Base-by-base conservation (phyloP, 2,797 vertebrate species). In the Bucorvus abyssinicus region DNA sequence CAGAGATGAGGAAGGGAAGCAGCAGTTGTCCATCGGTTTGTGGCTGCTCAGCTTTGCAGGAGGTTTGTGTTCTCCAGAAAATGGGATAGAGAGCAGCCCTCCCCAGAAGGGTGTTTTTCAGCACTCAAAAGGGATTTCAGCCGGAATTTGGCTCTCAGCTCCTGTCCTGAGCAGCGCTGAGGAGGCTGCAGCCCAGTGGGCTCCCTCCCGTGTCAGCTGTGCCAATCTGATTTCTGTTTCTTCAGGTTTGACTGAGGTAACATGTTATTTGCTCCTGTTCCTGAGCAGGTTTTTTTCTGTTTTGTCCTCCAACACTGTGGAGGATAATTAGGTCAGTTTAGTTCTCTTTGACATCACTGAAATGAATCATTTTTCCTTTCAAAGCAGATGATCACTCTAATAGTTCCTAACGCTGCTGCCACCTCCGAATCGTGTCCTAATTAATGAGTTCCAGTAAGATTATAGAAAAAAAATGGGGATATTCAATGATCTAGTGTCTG, bases 361-460 rank as follows among this genome's bases (percentile, higher is more conserved):
- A 92, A 85, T 84, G 71, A 93, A 84, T 89, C 1, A 36, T 55
- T 30, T 30, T 78, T 73, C 36, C 70, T 77, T 83, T 45, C 82
- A 59, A 65, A 89, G 60, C 0, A 73, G 78, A 64, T 60, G 57
- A 85, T 87, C 75, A 60, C 45, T 77, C 49, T 56, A 52, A 87
- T 70, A 77, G 56, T 74, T 87, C 68, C 78, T 63, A 63, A 85
- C 45, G 53, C 29, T 42, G 6, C 57, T 4, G 19, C 49, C 69
- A 85, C 71, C 57, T 94, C 76, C 84, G 63, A 93, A 89, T 79
- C 14, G 4, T 27, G 32, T 38, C 64, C 87, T 89, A 94, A 93
- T 91, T 90, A 80, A 86, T 57, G 76, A 64, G 87, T 92, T 93
- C 71, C 79, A 89, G 87, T 74, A 89, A 94, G 42, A 70, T 27